Conservation (phyloP, 1,140 invertebrate genomes). For the Bursaphelenchus mucronatus region DNA sequence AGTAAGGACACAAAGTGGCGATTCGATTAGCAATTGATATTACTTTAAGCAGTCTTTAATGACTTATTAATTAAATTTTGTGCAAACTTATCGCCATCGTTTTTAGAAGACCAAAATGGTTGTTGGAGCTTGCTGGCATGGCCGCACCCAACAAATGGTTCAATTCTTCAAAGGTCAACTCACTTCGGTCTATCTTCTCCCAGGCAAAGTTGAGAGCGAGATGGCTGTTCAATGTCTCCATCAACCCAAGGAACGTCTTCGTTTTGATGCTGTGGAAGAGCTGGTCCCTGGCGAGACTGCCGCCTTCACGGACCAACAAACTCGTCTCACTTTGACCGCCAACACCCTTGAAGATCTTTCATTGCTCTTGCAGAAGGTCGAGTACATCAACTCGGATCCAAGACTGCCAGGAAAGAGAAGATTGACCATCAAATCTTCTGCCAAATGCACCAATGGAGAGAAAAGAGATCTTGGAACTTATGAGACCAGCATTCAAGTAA, state of each 20-base stretch:
- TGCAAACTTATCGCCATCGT: no score
- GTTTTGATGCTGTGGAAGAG: constrained; percentile 25
- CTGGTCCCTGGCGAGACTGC: constrained; percentile 26
- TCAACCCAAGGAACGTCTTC: constrained; percentile 32
- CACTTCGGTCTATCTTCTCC: constrained; percentile 42
- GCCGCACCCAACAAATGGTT: constrained; percentile 62
- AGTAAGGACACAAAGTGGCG: no score
- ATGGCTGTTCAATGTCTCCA: constrained; percentile 50
- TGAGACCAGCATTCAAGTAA: constrained; percentile 38
- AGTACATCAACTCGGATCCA: constrained; percentile 44
- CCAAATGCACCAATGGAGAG: constrained; percentile 38
- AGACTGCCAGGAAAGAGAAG: constrained; percentile 36
- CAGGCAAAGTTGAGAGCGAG: constrained; percentile 43
- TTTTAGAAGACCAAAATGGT: constrained; percentile 77
- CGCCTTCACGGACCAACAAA: constrained; percentile 33
- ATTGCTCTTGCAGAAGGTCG: constrained; percentile 41
- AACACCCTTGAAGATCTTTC: constrained; percentile 38
- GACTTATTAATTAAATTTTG: constrained; percentile 50
- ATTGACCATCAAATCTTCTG: constrained; percentile 31
- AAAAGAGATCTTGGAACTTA: constrained; percentile 33
- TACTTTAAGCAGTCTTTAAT: background rate
- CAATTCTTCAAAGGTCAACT: constrained; percentile 58
- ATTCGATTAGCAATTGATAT: background rate
- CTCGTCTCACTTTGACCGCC: constrained; percentile 31
- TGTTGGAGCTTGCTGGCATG: constrained; percentile 95